Evolutionary conservation across 2,888 invertebrate genomes (phyloP), one percentile per base, ranked within the genome.

Genomic region (Plutella xylostella): DNA sequence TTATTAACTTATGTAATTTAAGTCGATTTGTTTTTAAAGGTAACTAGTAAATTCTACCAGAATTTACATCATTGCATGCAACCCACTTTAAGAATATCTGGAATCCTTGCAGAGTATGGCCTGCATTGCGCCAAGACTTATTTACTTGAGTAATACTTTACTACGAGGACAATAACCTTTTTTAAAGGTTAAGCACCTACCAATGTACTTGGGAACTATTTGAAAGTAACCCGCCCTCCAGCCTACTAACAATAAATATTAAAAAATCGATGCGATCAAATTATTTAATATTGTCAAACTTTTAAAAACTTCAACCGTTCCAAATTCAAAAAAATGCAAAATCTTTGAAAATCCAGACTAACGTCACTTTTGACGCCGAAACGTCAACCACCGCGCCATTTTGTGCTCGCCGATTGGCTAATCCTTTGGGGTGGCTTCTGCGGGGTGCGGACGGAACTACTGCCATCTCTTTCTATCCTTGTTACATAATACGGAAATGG

Each of bases 401-500:
- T 75, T 73, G 67, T 28, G 39, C 28, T 33, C 51, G 50, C 59
- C 62, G 60, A 80, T 80, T 82, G 79, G 82, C 65, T 55, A 56
- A 45, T 48, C 44, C 17, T 38, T 50, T 50, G 55, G 77, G 77
- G 75, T 69, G 68, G 73, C 70, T 69, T 58, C 49, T 46, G 49
- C 53, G 59, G 49, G 50, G 66, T 54, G 65, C 52, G 55, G 51
- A 50, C 53, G 55, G 58, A 70, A 52, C 51, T 72, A 65, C 55
- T 48, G 47, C 57, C 48, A 59, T 79, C 82, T 60, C 72, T 53
- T 46, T 82, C 69, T 48, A 50, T 54, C 73, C 54, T 58, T 49
- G 64, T 79, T 79, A 75, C 74, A 72, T 77, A 78, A 80, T 73
- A 75, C 69, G 80, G 78, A 83, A 79, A 72, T 72, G 72, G 73